phyloP scores from a whole-genome alignment of 1,140 invertebrate species.

The Pararge aegeria region DNA sequence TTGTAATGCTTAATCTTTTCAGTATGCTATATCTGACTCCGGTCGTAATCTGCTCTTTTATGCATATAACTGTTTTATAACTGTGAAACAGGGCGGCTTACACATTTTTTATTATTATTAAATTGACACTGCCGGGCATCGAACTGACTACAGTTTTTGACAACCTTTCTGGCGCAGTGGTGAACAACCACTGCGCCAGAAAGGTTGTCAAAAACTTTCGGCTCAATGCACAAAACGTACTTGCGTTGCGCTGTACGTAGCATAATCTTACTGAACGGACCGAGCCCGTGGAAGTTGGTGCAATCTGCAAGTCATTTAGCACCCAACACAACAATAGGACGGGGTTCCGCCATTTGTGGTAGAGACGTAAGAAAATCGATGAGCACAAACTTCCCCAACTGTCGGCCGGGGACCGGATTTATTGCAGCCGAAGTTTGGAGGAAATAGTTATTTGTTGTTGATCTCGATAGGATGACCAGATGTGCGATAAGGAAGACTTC shows the following conservation, averaged over 20 bases:
- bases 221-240: no score
- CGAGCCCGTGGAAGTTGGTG: background rate
- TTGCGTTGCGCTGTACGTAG: background rate
- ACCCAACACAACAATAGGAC: background rate
- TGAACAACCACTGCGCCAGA: no score
- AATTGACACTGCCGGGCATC: no score
- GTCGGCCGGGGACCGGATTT: background rate
- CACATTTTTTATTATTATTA: no score
- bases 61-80: no score
- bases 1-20: no score
- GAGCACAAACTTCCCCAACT: background rate
- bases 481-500: background rate
- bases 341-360: background rate
- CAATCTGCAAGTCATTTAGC: constrained; percentile 3
- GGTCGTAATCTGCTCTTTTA: no score
- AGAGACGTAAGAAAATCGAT: constrained; percentile 1
- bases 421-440: background rate
- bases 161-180: no score
- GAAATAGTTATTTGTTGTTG: constrained; percentile 3
- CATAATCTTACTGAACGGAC: background rate
- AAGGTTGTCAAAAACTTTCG: no score
- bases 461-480: background rate
- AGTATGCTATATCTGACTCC: no score
- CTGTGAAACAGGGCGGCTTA: no score
- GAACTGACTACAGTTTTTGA: no score